These are phyloP conservation scores for Argentina silus DNA, from an alignment of 2,797 vertebrate species.

Conservation along the genomic window DNA sequence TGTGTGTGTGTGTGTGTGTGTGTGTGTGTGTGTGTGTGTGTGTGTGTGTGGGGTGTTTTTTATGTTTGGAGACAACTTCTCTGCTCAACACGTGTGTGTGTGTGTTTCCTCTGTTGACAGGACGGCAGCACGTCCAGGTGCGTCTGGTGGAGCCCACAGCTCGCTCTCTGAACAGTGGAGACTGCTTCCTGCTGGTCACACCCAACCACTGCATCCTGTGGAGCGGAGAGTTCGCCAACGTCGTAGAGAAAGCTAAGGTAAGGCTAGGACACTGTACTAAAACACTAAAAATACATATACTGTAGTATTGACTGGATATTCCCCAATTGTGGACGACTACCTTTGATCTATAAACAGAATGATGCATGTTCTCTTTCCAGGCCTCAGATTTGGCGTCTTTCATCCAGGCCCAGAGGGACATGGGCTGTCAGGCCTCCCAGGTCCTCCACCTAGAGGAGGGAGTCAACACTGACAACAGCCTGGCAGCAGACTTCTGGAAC, in stretches of 20 bases:
- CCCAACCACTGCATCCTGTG: conserved; percentile 75
- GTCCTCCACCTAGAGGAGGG: conserved; percentile 78
- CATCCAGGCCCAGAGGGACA: conserved; percentile 70
- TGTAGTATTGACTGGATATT: conserved; percentile 9
- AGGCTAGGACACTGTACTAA: background rate
- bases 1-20: background rate
- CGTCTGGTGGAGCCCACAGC: conserved; percentile 76
- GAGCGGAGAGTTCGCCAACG: conserved; percentile 78
- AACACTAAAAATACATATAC: background rate
- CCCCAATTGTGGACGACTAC: too few species aligned
- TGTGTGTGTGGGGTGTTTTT: background rate
- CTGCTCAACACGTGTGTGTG: background rate
- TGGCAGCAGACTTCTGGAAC: conserved; percentile 77
- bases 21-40: background rate
- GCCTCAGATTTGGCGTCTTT: conserved; percentile 68
- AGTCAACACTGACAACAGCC: conserved; percentile 64
- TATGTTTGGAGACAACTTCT: background rate
- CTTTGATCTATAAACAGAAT: too few species aligned
- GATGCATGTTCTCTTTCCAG: conserved; percentile 49
- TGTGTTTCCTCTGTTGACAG: conserved; percentile 56
- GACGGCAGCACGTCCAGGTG: conserved; percentile 77
- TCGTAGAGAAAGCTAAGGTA: conserved; percentile 80
- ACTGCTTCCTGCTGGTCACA: conserved; percentile 82
- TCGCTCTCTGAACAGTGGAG: conserved; percentile 79
- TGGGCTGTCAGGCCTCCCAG: conserved; percentile 73